Evolutionary conservation across 2,888 invertebrate species (phyloP), one percentile per base, ranked within the genome.

Genomic region (Erebia ligea): DNA sequence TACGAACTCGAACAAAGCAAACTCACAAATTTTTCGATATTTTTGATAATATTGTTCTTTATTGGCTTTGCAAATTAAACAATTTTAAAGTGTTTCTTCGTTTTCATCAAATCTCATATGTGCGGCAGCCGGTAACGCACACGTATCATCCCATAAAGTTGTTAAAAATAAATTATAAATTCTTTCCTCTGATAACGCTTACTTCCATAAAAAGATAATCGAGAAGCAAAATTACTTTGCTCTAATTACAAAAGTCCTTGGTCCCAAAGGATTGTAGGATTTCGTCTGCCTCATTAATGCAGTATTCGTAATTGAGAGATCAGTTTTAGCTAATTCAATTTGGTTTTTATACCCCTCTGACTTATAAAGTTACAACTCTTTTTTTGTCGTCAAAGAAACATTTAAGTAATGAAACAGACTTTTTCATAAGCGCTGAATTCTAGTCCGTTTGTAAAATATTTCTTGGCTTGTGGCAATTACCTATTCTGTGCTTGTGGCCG

Each of bases 181-280:
- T 34, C 34, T 34, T 34, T 34, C 5, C n/a, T n/a, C n/a, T n/a
- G n/a, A n/a, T n/a, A n/a, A 10, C 19, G 25, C 52, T 40, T 21
- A 45, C 48, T 63, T 57, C 15, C 25, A 17, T 56, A 19, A 21
- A 64, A 65, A 65, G 15, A 8, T 65, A 69, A 69, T 65, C 59
- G 19, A n/a, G 25, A 10, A 42, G 59, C n/a, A n/a, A 65, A 65
- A 59, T 68, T 62, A 40, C 61, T 58, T 64, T 11, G 45, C 50
- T 62, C 61, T 54, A 72, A 72, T 72, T 73, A 68, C 67, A 66
- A 65, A 67, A 21, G 61, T 54, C 64, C 61, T 67, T 61, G 42
- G 54, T 73, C 70, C 70, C 69, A 21, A 42, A 54, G 67, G 68
- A 69, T 56, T 68, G 58, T 68, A 58, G 50, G 34, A 66, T 69